Conservation (phyloP, 2,888 invertebrate species). For the Nephrotoma guestfalica region DNA sequence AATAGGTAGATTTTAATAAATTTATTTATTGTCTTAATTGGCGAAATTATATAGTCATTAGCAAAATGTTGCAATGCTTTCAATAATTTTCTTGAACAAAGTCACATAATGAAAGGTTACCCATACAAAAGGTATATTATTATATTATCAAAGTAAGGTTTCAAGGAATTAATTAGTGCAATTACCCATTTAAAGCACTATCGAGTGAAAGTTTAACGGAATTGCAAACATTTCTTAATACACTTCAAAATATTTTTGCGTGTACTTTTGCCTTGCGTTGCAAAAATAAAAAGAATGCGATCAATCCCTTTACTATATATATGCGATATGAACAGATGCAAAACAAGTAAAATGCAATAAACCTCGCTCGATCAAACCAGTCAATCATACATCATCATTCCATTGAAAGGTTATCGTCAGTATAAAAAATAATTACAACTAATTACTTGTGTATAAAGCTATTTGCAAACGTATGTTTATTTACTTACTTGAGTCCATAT, state of each 20-base stretch:
- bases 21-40: neutral
- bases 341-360: neutral
- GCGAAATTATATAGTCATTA: neutral
- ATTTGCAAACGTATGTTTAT: neutral
- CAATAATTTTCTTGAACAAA: neutral
- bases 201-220: neutral
- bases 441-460: neutral
- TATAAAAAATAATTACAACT: neutral
- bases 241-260: neutral
- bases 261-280: neutral
- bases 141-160: neutral
- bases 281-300: neutral
- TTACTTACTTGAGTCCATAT: neutral
- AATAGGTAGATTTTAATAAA: neutral
- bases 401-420: neutral
- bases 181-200: neutral
- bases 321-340: neutral
- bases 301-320: neutral
- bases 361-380: neutral
- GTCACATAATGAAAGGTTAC: neutral
- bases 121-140: neutral
- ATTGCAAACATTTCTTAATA: neutral
- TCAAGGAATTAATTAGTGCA: neutral
- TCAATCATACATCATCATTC: neutral
- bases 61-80: neutral